phyloP scores from a whole-genome alignment of 2,888 invertebrate species.

The Cryptocephalus moraei region DNA sequence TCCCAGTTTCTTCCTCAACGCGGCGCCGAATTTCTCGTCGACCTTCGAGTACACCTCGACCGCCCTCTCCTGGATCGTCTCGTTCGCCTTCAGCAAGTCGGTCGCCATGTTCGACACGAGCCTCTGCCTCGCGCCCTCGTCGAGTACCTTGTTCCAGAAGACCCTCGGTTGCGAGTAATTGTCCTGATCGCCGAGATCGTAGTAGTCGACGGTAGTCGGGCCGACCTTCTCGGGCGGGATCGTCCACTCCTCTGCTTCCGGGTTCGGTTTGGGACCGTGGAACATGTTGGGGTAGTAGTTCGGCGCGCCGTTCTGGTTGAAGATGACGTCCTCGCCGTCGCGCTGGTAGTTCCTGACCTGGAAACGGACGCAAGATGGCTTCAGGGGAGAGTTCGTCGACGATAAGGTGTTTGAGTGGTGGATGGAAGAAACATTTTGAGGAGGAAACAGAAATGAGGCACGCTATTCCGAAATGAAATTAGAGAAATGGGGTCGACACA shows the following conservation, averaged over 20 bases:
- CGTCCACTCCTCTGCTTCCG: conserved; percentile 45
- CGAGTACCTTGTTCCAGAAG: conserved; percentile 73
- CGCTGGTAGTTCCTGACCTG: conserved; percentile 70
- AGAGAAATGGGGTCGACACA: too few species aligned
- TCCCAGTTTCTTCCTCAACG: not conserved
- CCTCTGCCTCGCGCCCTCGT: conserved; percentile 57
- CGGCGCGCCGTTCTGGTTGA: conserved; percentile 77
- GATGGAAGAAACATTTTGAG: too few species aligned
- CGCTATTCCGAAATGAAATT: too few species aligned
- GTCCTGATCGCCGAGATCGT: conserved; percentile 67
- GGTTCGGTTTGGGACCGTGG: conserved; percentile 65
- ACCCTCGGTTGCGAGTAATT: conserved; percentile 73
- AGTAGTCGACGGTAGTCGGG: conserved; percentile 63
- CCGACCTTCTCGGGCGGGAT: conserved; percentile 45
- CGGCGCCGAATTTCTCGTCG: not conserved
- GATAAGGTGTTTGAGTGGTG: not conserved
- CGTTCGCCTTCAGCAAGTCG: conserved; percentile 60
- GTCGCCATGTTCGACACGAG: conserved; percentile 68
- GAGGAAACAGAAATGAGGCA: too few species aligned
- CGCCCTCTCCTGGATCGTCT: conserved; percentile 73
- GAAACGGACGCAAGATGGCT: conserved; percentile 13
- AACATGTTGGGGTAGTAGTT: conserved; percentile 95
- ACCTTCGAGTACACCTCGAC: conserved; percentile 67
- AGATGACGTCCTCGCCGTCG: conserved; percentile 67
- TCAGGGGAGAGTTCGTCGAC: not conserved